Percentiles rank a stretch among this genome's conserved stretches.
Conservation (phyloP, 2,113 vertebrate genomes). For the Atherinomorus stipes region DNA sequence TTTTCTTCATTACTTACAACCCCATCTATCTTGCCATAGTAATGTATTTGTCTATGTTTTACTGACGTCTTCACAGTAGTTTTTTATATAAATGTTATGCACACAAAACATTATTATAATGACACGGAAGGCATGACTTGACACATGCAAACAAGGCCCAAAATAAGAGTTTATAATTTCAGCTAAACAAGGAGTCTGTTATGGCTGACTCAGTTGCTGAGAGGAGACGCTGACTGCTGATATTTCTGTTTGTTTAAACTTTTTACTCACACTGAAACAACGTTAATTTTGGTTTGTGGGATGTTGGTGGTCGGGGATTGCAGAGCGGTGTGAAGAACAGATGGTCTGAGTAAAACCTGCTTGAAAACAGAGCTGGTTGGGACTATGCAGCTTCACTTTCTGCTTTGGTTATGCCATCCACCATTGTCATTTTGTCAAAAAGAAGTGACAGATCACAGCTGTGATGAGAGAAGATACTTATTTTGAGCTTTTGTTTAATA, state of each 20-base stretch:
- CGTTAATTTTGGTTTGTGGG: conserved; percentile 81
- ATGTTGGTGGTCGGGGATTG: conserved; percentile 69
- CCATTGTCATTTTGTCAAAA: neutral
- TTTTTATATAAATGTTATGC: conserved; percentile 27
- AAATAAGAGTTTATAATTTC: conserved; percentile 75
- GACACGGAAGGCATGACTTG: conserved; percentile 53
- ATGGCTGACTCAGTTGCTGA: conserved; percentile 52
- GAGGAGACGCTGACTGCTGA: conserved; percentile 80
- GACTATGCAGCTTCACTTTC: conserved; percentile 35
- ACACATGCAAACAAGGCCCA: conserved; percentile 61
- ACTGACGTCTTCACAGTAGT: conserved; percentile 15
- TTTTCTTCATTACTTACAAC: too few species aligned
- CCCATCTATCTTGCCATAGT: too few species aligned
- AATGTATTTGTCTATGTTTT: neutral
- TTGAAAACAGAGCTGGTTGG: conserved; percentile 48
- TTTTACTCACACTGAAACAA: conserved; percentile 73
- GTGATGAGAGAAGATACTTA: conserved; percentile 21
- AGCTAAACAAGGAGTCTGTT: conserved; percentile 71
- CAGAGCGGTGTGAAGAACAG: conserved; percentile 73
- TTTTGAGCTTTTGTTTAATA: conserved; percentile 39
- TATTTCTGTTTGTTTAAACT: conserved; percentile 83
- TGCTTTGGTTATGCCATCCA: conserved; percentile 21
- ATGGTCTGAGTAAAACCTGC: conserved; percentile 72
- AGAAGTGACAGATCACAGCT: conserved; percentile 5
- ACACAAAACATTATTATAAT: conserved; percentile 39